Evolutionary conservation across 1,140 invertebrate genomes (phyloP).

Genomic region (Drosophila seguyi): DNA sequence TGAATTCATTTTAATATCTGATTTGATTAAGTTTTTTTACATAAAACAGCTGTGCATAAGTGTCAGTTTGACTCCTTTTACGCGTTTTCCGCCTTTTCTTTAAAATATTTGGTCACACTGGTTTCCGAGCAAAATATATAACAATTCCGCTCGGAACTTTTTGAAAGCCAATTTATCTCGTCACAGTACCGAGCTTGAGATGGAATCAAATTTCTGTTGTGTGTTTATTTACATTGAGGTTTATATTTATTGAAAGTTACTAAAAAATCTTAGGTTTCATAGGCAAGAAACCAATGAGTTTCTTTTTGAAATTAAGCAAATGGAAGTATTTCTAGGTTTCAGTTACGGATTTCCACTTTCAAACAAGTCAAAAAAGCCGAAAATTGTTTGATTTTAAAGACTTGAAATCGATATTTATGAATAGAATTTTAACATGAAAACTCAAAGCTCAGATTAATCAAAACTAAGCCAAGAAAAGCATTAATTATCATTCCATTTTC

Average conservation of each 20-base stretch:
- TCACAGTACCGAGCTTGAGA: no score
- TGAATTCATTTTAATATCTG: no score
- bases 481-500: neutral
- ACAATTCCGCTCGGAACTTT: no score
- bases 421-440: neutral
- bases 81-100: no score
- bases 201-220: neutral
- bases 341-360: neutral
- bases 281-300: neutral
- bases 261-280: neutral
- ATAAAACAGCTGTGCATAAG: no score
- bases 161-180: no score
- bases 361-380: neutral
- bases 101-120: no score
- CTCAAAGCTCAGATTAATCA: neutral
- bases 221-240: neutral
- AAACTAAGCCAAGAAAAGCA: neutral
- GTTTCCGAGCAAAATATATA: no score
- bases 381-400: no score
- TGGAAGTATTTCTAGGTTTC: neutral
- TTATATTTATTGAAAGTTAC: neutral
- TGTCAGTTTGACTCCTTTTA: no score
- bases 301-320: neutral
- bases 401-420: neutral
- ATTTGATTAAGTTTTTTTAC: no score